phyloP scores from a whole-genome alignment of 2,113 vertebrate genomes.

The Nasalis larvatus region DNA sequence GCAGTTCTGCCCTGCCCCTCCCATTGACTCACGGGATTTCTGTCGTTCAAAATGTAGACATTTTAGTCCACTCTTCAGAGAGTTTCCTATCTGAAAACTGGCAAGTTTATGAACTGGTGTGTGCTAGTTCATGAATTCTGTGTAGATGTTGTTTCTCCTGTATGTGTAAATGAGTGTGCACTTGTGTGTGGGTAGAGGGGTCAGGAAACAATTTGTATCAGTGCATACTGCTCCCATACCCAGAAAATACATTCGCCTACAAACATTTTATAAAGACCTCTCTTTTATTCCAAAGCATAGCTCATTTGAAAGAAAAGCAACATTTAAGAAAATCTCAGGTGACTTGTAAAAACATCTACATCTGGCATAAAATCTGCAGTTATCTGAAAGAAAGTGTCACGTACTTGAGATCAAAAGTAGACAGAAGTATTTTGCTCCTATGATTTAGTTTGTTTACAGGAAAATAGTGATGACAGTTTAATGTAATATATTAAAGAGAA shows the following conservation, averaged over 20 bases:
- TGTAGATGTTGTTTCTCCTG: accelerated
- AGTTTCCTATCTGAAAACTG: not conserved
- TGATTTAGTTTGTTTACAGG: not conserved
- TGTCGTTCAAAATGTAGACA: not conserved
- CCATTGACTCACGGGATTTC: too few relatives aligned
- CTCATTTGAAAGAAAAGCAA: not conserved
- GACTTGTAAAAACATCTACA: not conserved
- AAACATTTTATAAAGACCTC: not conserved
- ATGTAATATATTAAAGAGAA: not conserved
- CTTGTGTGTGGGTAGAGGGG: accelerated
- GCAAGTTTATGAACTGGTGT: accelerated
- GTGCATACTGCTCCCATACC: not conserved
- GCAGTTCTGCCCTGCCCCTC: not conserved
- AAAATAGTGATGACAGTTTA: not conserved
- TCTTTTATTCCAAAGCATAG: not conserved
- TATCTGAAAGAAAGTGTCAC: not conserved
- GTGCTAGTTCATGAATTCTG: accelerated
- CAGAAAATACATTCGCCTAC: not conserved
- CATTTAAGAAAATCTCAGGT: not conserved
- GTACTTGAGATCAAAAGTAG: not conserved
- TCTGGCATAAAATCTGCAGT: not conserved
- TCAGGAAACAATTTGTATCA: not conserved
- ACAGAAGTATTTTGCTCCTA: not conserved
- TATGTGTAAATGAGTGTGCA: accelerated
- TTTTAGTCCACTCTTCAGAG: not conserved